Evolutionary conservation across 1,140 invertebrate genomes (phyloP).

Genomic region (Brachionus plicatilis): DNA sequence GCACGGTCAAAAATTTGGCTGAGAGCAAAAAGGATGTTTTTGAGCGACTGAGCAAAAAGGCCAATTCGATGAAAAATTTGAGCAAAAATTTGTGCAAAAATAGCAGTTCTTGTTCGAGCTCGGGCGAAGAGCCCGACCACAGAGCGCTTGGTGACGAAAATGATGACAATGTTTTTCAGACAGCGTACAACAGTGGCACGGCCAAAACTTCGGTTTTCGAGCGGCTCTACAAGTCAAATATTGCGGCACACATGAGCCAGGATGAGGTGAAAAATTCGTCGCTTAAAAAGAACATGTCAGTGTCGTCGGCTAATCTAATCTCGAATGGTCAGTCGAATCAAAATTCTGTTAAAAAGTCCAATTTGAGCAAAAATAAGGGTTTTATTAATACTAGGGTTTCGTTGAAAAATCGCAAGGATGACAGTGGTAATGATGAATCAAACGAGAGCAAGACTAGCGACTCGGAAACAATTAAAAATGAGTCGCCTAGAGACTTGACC

Average conservation of each 20-base stretch:
- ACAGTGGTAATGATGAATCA: slow-evolving; percentile 22
- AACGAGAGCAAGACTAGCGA: background rate
- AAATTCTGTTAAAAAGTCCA: background rate
- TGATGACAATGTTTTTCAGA: background rate
- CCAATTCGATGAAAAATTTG: slow-evolving; percentile 35
- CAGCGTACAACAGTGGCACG: background rate
- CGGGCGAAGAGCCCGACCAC: background rate
- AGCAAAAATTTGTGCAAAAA: background rate
- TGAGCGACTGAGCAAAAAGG: background rate
- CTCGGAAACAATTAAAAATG: background rate
- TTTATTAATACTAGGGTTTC: background rate
- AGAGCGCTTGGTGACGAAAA: background rate
- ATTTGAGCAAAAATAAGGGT: background rate
- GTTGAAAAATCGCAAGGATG: background rate
- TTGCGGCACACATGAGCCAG: slow-evolving; percentile 33
- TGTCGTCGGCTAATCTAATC: slow-evolving; percentile 30
- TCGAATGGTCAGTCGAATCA: background rate
- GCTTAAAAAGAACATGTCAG: slow-evolving; percentile 35
- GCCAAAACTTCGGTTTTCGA: slow-evolving; percentile 30
- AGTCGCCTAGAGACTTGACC: background rate
- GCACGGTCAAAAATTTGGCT: background rate
- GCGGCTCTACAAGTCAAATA: slow-evolving; percentile 29
- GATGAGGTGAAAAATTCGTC: background rate
- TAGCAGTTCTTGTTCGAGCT: background rate
- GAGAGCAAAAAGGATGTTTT: slow-evolving; percentile 23